These are phyloP conservation scores for Papilio helenus DNA, from an alignment of 1,140 invertebrate genomes.

Conservation along the genomic window DNA sequence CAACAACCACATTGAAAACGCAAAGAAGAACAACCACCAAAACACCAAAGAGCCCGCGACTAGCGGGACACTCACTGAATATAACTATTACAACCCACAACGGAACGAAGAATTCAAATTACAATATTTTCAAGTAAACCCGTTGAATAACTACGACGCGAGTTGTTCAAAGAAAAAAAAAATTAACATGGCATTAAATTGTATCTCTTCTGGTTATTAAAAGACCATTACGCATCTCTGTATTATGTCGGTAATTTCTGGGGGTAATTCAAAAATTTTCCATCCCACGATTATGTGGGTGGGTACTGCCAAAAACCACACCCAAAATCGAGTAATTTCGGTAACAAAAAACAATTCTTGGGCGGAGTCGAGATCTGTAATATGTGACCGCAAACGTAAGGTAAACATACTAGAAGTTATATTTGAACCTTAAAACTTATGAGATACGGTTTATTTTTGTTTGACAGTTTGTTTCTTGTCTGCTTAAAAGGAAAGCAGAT, in stretches of 20 bases:
- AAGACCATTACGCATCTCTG: slow-evolving; percentile 31
- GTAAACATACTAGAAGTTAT: slow-evolving; percentile 13
- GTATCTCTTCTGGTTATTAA: slow-evolving; percentile 40
- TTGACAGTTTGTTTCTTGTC: slow-evolving; percentile 31
- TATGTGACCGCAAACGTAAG: slow-evolving; percentile 40
- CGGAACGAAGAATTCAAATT: slow-evolving; percentile 37
- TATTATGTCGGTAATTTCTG: slow-evolving; percentile 44
- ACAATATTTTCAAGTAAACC: slow-evolving; percentile 35
- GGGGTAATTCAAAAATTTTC: slow-evolving; percentile 45
- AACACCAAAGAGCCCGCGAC: no score
- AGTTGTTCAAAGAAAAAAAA: slow-evolving; percentile 10
- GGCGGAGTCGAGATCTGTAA: slow-evolving; percentile 46
- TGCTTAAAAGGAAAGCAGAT: slow-evolving; percentile 27
- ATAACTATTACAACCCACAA: slow-evolving; percentile 20
- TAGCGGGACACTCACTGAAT: no score
- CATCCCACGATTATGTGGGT: slow-evolving; percentile 43
- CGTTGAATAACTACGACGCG: slow-evolving; percentile 14
- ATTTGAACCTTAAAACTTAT: slow-evolving; percentile 31
- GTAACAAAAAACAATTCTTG: slow-evolving; percentile 46
- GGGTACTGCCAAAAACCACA: slow-evolving; percentile 35
- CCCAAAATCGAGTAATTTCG: slow-evolving; percentile 42
- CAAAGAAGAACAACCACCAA: no score
- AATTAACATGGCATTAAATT: slow-evolving; percentile 38
- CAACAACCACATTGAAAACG: no score
- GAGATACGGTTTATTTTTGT: slow-evolving; percentile 35